Conservation (phyloP, 1,140 invertebrate species). For the Aethina tumida region DNA sequence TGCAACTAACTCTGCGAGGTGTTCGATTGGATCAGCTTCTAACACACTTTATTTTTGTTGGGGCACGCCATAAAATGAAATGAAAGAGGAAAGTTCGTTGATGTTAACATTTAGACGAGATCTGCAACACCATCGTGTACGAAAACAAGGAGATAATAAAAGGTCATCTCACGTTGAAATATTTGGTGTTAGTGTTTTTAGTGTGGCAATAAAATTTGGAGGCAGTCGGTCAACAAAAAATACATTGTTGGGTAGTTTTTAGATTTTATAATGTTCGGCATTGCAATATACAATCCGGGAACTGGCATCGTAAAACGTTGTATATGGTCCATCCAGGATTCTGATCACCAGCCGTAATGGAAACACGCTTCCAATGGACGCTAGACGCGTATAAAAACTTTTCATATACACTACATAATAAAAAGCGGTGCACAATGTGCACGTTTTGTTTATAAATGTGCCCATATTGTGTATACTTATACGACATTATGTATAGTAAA, state of each 20-base stretch:
- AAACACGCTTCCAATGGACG: conserved; percentile 29
- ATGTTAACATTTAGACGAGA: too few relatives aligned
- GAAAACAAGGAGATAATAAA: too few relatives aligned
- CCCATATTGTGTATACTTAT: conserved; percentile 18
- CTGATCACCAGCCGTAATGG: conserved; percentile 29
- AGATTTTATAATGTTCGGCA: conserved; percentile 30
- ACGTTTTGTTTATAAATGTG: conserved; percentile 29
- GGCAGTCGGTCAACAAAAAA: conserved; percentile 23
- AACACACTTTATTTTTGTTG: too few relatives aligned
- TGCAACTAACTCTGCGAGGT: too few relatives aligned
- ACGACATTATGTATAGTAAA: conserved; percentile 12
- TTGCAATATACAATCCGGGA: conserved; percentile 31
- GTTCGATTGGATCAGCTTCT: too few relatives aligned
- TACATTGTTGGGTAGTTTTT: conserved; percentile 32
- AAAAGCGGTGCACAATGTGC: conserved; percentile 23
- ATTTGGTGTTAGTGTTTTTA: conserved; percentile 6
- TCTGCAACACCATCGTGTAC: too few relatives aligned
- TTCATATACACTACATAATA: conserved; percentile 33
- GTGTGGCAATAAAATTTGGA: conserved; percentile 23
- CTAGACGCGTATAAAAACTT: conserved; percentile 30
- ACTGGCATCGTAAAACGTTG: conserved; percentile 26
- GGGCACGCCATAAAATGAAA: too few relatives aligned
- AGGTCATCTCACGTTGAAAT: too few relatives aligned
- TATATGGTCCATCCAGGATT: conserved; percentile 27
- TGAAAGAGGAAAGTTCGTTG: too few relatives aligned